phyloP scores from a whole-genome alignment of 2,888 invertebrate species.

The Drosophila diplacantha region DNA sequence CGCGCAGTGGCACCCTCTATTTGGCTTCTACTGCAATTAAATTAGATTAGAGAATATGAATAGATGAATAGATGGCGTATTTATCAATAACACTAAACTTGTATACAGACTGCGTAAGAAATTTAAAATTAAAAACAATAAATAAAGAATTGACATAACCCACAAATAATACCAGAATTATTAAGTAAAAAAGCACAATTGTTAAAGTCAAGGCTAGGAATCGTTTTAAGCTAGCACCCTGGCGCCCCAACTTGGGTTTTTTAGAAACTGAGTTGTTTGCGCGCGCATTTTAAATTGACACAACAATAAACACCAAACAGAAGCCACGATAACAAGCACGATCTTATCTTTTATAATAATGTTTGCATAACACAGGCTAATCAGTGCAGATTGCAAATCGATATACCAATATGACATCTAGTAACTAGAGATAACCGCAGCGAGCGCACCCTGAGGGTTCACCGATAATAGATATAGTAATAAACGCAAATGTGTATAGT shows the following conservation, averaged over 20 bases:
- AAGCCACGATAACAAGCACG: neutral
- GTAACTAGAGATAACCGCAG: constrained; percentile 28
- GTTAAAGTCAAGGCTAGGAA: too few species aligned
- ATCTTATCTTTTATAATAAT: constrained; percentile 5
- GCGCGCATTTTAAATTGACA: constrained; percentile 2
- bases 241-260: neutral
- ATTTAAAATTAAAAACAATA: neutral
- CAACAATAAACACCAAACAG: neutral
- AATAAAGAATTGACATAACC: neutral
- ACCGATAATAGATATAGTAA: constrained; percentile 7
- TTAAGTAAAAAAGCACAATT: rapidly evolving
- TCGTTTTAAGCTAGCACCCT: too few species aligned
- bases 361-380: constrained; percentile 23
- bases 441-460: neutral
- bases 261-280: neutral
- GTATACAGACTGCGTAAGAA: neutral
- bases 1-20: neutral
- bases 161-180: neutral
- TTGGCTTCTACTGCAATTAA: neutral
- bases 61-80: constrained; percentile 4
- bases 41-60: too few species aligned
- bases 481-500: constrained; percentile 1
- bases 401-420: constrained; percentile 24
- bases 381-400: constrained; percentile 31
- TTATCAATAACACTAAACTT: neutral